Conservation (phyloP, 1,140 invertebrate genomes). For the Cepaea nemoralis region DNA sequence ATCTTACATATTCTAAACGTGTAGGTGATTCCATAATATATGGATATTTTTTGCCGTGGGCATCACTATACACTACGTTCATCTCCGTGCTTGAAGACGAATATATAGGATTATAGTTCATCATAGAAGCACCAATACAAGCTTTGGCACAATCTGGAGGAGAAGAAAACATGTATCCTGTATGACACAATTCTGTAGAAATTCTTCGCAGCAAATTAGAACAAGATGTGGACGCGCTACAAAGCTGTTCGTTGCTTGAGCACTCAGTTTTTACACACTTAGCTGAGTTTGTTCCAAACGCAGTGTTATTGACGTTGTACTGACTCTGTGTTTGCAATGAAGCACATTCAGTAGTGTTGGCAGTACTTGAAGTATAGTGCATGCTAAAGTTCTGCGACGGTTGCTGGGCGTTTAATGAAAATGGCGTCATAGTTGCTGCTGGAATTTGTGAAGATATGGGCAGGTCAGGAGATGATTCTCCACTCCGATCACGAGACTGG, state of each 20-base stretch:
- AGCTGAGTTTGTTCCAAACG: background rate
- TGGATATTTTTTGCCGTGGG: background rate
- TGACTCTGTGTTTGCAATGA: background rate
- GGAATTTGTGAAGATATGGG: background rate
- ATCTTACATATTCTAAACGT: background rate
- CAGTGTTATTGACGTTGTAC: background rate
- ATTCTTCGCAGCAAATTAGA: slow-evolving; percentile 6
- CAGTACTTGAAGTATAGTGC: background rate
- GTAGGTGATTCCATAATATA: background rate
- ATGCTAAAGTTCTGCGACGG: background rate
- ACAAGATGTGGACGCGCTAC: background rate
- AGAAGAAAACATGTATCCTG: background rate
- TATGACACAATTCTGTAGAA: background rate
- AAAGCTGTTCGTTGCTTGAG: background rate
- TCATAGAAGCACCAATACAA: background rate
- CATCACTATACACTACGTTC: background rate
- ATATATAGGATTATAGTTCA: background rate
- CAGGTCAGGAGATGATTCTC: background rate
- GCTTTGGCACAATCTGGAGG: too few species aligned
- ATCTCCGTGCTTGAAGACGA: background rate
- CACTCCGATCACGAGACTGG: background rate
- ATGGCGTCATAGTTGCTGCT: background rate
- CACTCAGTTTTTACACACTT: too few species aligned
- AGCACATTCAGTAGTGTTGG: background rate
- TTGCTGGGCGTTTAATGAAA: background rate